Percentiles rank a stretch among this genome's conserved stretches.
Conservation (phyloP, 2,888 invertebrate species). For the Rosalia funebris region DNA sequence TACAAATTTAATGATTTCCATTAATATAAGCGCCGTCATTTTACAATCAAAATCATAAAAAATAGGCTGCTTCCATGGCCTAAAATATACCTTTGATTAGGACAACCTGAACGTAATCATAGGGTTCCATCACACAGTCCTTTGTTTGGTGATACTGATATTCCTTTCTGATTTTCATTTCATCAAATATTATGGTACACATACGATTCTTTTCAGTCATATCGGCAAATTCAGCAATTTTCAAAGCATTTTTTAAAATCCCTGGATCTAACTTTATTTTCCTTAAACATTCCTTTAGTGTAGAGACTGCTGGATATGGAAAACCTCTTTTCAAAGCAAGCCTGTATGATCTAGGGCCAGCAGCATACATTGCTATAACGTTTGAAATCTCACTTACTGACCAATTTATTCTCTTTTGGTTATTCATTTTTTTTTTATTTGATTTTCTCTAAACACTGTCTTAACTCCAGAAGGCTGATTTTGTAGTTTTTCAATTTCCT, state of each 20-base stretch:
- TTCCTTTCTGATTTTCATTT: constrained; percentile 42
- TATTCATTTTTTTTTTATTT: constrained; percentile 27
- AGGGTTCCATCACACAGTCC: constrained; percentile 40
- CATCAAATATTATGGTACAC: constrained; percentile 38
- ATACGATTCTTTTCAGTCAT: constrained; percentile 27
- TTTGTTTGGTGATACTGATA: constrained; percentile 41
- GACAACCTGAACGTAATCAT: constrained; percentile 46
- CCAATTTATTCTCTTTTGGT: constrained; percentile 27
- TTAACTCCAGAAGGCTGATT: constrained; percentile 13
- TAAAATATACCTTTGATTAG: too few species aligned
- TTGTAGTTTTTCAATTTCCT: constrained; percentile 10
- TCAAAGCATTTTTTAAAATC: constrained; percentile 27
- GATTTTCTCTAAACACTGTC: constrained; percentile 28
- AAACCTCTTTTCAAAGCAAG: constrained; percentile 25
- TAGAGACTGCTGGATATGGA: constrained; percentile 32
- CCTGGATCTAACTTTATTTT: constrained; percentile 28
- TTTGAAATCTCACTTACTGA: constrained; percentile 30
- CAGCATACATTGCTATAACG: constrained; percentile 28
- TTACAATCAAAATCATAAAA: too few species aligned
- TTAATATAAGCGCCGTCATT: too few species aligned
- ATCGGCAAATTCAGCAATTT: constrained; percentile 27
- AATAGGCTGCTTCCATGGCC: too few species aligned
- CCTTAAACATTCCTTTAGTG: constrained; percentile 26
- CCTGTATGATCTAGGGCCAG: constrained; percentile 29
- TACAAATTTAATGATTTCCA: too few species aligned